phyloP scores from a whole-genome alignment of 1,140 invertebrate genomes.

The Diploscapter pachys region DNA sequence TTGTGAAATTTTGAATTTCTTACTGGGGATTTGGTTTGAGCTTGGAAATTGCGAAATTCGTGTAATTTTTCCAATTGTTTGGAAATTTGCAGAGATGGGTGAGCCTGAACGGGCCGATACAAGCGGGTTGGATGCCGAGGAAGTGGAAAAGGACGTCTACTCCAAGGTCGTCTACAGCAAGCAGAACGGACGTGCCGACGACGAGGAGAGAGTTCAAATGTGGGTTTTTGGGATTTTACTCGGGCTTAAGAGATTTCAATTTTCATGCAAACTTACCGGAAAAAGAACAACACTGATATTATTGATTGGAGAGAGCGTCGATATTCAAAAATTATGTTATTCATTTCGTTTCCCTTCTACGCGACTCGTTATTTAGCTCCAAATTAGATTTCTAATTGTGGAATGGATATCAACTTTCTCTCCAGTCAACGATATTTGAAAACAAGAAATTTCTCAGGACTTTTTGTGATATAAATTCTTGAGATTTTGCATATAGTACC shows the following conservation, averaged over 20 bases:
- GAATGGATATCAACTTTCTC: neutral
- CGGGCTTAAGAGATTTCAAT: neutral
- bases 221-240: neutral
- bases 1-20: too few relatives aligned
- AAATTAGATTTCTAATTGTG: neutral
- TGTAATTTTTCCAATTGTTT: too few relatives aligned
- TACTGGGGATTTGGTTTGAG: too few relatives aligned
- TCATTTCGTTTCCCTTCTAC: neutral
- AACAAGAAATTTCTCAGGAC: neutral
- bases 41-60: too few relatives aligned
- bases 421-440: neutral
- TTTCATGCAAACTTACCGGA: neutral
- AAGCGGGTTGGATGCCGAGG: conserved; percentile 5
- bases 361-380: neutral
- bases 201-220: conserved; percentile 6
- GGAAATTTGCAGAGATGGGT: too few relatives aligned
- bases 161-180: conserved; percentile 9
- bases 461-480: too few relatives aligned
- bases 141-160: conserved; percentile 18
- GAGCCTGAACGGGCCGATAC: too few relatives aligned
- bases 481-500: too few relatives aligned
- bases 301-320: too few relatives aligned
- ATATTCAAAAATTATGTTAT: too few relatives aligned
- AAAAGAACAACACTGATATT: neutral
- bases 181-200: neutral